Conservation (phyloP, 2,888 invertebrate genomes). For the Steinernema carpocapsae region DNA sequence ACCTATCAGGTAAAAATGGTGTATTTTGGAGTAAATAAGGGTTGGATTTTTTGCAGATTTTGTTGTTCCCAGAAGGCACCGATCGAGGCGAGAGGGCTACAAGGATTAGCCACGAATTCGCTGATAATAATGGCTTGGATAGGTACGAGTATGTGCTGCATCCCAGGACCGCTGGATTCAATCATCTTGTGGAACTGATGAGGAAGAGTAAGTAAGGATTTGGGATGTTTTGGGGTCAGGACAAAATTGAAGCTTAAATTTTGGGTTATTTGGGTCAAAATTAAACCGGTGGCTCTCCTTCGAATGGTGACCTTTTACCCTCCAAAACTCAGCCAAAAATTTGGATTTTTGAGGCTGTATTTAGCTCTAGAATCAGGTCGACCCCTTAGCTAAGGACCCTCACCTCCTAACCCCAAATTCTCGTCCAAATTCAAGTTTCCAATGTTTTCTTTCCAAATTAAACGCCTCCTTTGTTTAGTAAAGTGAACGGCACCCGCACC, state of each 20-base stretch:
- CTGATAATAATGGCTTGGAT: constrained; percentile 75
- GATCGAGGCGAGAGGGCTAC: constrained; percentile 79
- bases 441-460: not conserved
- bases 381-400: no score
- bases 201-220: constrained; percentile 70
- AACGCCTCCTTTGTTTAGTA: constrained; percentile 21
- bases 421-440: no score
- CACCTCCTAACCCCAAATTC: no score
- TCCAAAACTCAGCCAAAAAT: no score
- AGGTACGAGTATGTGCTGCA: constrained; percentile 80
- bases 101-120: constrained; percentile 78
- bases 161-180: constrained; percentile 82
- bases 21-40: constrained; percentile 72
- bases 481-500: not conserved
- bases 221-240: not conserved
- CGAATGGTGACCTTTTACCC: no score
- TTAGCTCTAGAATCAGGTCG: not conserved
- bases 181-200: constrained; percentile 71
- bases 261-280: no score
- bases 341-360: no score
- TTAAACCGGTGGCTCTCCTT: no score
- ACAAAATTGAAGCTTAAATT: not conserved
- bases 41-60: constrained; percentile 73
- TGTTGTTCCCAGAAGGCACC: constrained; percentile 86
- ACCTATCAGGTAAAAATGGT: constrained; percentile 73